Conservation (phyloP, 2,888 invertebrate species). For the Dyspetes luteomarginatus region DNA sequence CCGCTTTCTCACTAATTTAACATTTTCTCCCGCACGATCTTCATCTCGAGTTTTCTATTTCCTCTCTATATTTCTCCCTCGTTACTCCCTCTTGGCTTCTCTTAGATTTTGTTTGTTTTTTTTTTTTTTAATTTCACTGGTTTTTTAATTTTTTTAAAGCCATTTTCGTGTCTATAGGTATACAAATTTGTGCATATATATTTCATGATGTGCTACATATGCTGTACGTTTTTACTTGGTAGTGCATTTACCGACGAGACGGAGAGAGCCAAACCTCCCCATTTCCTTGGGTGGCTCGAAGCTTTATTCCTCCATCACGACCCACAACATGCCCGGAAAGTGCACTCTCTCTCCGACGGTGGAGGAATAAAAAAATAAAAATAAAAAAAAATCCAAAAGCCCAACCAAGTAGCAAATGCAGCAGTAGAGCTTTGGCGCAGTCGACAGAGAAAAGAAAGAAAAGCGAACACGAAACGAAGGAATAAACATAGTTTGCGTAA, state of each 20-base stretch:
- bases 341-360: conserved; percentile 49
- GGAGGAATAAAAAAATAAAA: conserved; percentile 27
- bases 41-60: not conserved
- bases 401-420: conserved; percentile 43
- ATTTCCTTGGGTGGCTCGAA: conserved; percentile 14
- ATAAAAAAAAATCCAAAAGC: conserved; percentile 32
- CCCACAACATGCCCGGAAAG: conserved; percentile 31
- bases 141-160: not conserved
- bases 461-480: conserved; percentile 37
- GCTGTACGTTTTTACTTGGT: conserved; percentile 29
- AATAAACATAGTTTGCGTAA: conserved; percentile 49
- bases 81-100: not conserved
- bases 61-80: not conserved
- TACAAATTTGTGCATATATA: not conserved
- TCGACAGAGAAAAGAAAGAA: conserved; percentile 23
- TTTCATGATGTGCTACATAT: too few species aligned
- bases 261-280: not conserved
- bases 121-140: not conserved
- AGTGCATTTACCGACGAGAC: conserved; percentile 29
- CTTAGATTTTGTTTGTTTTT: not conserved
- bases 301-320: conserved; percentile 1
- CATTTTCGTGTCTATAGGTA: not conserved
- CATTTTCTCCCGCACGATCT: conserved; percentile 9
- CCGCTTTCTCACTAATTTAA: conserved; percentile 37
- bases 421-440: not conserved